A percentile compares a stretch with the other conserved stretches of the same genome.
Evolutionary conservation across 2,888 invertebrate genomes (phyloP).

Genomic region (Sarcophaga caerulescens): DNA sequence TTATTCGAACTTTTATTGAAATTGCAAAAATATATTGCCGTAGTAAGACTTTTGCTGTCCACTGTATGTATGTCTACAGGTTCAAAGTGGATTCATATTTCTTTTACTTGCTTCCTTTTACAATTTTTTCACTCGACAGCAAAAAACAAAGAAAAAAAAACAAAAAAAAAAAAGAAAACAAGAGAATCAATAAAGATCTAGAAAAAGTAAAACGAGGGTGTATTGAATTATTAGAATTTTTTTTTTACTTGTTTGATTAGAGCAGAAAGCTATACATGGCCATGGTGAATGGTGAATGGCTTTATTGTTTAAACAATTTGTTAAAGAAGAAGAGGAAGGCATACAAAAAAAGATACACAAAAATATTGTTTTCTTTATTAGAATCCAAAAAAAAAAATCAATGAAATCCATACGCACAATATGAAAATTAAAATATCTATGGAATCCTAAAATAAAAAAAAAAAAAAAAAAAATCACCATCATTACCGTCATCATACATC

Average conservation of each 20-base stretch:
- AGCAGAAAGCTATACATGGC: not conserved
- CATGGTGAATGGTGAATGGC: not conserved
- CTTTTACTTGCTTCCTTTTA: slow-evolving; percentile 29
- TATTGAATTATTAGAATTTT: slow-evolving; percentile 40
- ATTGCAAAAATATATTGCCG: too few relatives aligned
- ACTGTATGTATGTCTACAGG: slow-evolving; percentile 44
- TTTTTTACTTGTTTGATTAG: slow-evolving; percentile 25
- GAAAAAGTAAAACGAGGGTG: slow-evolving; percentile 22
- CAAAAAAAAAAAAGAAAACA: too few relatives aligned
- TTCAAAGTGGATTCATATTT: slow-evolving; percentile 59
- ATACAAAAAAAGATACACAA: not conserved
- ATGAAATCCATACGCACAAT: not conserved
- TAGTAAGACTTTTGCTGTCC: too few relatives aligned
- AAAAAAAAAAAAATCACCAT: too few relatives aligned
- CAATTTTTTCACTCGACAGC: not conserved
- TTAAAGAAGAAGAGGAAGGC: not conserved
- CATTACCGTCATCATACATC: not conserved
- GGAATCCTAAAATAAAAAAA: not conserved
- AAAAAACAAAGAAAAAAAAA: too few relatives aligned
- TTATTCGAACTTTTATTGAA: too few relatives aligned
- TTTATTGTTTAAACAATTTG: slow-evolving; percentile 19
- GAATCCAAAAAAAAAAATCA: not conserved
- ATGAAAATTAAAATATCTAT: slow-evolving; percentile 6
- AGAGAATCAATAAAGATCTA: not conserved
- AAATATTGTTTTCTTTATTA: not conserved